Percentiles rank a stretch among this genome's conserved stretches.
phyloP scores from a whole-genome alignment of 2,888 invertebrate genomes.

The Trichopoda pennipes region DNA sequence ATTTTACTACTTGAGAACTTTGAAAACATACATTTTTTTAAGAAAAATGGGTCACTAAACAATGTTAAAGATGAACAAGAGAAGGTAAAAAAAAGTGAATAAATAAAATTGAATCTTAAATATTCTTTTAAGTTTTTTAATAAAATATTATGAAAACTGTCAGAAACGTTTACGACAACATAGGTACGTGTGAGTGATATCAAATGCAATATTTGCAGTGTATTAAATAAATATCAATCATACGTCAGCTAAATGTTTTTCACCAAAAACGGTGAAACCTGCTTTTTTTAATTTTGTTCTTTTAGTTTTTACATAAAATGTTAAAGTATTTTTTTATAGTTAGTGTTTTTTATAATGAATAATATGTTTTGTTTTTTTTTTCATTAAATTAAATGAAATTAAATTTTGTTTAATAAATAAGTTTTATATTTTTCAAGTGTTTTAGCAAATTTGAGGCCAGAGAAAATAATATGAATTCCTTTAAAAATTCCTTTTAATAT shows the following conservation, averaged over 20 bases:
- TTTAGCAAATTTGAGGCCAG: too few relatives aligned
- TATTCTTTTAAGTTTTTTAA: constrained; percentile 44
- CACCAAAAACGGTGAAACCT: background rate
- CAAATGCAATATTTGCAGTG: constrained; percentile 11
- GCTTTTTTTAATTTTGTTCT: background rate
- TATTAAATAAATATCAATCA: constrained; percentile 50
- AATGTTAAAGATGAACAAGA: constrained; percentile 35
- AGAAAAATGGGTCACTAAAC: constrained; percentile 55
- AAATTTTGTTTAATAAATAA: too few relatives aligned
- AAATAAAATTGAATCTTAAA: constrained; percentile 16
- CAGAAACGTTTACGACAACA: background rate
- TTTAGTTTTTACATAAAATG: too few relatives aligned
- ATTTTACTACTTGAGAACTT: constrained; percentile 7
- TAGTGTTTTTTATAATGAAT: too few relatives aligned
- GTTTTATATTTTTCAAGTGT: too few relatives aligned
- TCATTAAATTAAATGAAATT: too few relatives aligned
- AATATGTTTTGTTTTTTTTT: too few relatives aligned
- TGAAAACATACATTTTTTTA: constrained; percentile 9
- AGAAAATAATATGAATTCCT: too few relatives aligned
- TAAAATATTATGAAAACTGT: constrained; percentile 39
- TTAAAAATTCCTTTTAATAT: too few relatives aligned
- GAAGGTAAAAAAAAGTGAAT: background rate
- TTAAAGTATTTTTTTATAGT: too few relatives aligned
- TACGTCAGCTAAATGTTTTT: constrained; percentile 39
- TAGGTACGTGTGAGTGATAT: constrained; percentile 39